phyloP scores from a whole-genome alignment of 2,888 invertebrate genomes.

The Nephrotoma guestfalica region DNA sequence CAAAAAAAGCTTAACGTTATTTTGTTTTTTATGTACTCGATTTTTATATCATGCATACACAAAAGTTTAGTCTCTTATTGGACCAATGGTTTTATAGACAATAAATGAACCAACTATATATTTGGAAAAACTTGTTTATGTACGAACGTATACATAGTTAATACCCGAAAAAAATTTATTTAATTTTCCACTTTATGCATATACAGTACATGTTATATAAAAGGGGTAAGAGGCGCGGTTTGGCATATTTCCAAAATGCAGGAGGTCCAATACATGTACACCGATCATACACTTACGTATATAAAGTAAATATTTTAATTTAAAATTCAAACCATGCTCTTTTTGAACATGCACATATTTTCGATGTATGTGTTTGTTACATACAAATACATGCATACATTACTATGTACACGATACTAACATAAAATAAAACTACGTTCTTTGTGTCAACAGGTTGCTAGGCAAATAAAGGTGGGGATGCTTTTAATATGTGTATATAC shows the following conservation, averaged over 20 bases:
- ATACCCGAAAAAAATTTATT: neutral
- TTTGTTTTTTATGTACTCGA: neutral
- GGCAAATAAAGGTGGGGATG: neutral
- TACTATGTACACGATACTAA: neutral
- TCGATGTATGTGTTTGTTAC: neutral
- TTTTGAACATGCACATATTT: neutral
- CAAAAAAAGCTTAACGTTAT: neutral
- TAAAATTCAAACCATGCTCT: neutral
- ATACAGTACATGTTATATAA: neutral
- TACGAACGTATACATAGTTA: neutral
- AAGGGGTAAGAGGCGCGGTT: conserved; percentile 4
- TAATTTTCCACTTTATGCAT: neutral
- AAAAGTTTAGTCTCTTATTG: neutral
- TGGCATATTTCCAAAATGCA: conserved; percentile 4
- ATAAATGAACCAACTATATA: neutral
- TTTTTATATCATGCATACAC: neutral
- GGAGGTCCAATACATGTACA: neutral
- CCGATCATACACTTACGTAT: neutral
- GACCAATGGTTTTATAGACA: neutral
- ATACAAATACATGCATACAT: neutral
- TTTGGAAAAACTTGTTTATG: neutral
- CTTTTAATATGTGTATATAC: neutral
- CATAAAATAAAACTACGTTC: neutral
- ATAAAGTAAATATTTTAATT: neutral
- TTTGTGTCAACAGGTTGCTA: neutral